These are phyloP conservation scores for Gila orcuttii DNA, from an alignment of 2,113 vertebrate species.

Conservation along the genomic window DNA sequence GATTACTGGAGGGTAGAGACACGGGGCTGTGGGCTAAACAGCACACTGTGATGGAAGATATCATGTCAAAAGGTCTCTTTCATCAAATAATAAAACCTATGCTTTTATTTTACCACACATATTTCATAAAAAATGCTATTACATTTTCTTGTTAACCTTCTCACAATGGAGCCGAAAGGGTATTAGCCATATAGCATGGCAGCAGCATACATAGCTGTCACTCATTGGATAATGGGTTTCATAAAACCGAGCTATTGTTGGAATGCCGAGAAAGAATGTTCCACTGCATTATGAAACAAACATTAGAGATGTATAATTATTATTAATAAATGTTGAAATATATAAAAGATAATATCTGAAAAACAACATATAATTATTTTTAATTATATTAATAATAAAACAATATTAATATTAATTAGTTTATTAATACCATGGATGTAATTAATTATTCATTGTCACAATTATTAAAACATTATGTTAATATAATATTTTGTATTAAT, in stretches of 20 bases:
- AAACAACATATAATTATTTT: not conserved
- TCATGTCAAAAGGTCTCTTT: slow-evolving; percentile 55
- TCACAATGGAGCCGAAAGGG: slow-evolving; percentile 25
- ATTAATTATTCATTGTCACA: not conserved
- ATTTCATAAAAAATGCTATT: slow-evolving; percentile 36
- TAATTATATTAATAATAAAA: not conserved
- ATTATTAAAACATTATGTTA: too few relatives aligned
- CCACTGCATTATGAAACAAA: not conserved
- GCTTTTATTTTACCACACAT: slow-evolving; percentile 26
- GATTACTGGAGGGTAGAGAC: slow-evolving; percentile 52
- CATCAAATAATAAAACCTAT: slow-evolving; percentile 31
- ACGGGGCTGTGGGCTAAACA: slow-evolving; percentile 45
- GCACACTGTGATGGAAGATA: slow-evolving; percentile 37
- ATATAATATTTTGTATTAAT: too few relatives aligned
- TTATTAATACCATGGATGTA: not conserved
- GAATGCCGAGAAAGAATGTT: not conserved
- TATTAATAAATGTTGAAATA: not conserved
- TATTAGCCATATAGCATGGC: slow-evolving; percentile 5
- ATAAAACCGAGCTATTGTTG: slow-evolving; percentile 27
- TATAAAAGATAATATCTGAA: not conserved
- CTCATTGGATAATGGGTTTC: slow-evolving; percentile 43
- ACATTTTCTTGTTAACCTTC: slow-evolving; percentile 46
- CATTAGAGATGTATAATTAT: not conserved
- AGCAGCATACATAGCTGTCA: slow-evolving; percentile 42
- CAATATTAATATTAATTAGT: not conserved